A percentile compares a stretch with the other conserved stretches of the same genome.
Evolutionary conservation across 2,113 vertebrate species (phyloP).

Genomic region (Corythoichthys haematopterus): DNA sequence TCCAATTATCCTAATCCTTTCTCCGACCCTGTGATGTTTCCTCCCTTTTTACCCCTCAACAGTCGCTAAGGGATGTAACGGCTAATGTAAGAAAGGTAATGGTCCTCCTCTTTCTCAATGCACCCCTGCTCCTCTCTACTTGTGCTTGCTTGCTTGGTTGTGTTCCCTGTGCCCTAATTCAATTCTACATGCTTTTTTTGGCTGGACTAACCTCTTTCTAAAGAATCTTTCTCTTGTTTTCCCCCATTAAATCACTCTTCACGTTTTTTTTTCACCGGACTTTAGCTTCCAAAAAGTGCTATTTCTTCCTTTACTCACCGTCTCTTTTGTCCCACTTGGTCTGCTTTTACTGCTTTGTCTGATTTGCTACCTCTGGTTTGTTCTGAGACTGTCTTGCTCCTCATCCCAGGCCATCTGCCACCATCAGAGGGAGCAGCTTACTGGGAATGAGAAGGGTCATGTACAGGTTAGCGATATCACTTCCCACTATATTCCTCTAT

Average conservation of each 20-base stretch:
- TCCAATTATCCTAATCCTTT: slow-evolving; percentile 41
- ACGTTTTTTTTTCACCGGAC: slow-evolving; percentile 4
- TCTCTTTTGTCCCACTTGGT: slow-evolving; percentile 26
- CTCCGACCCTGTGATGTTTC: slow-evolving; percentile 19
- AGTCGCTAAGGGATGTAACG: slow-evolving; percentile 51
- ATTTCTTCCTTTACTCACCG: slow-evolving; percentile 22
- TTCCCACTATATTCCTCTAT: slow-evolving; percentile 45
- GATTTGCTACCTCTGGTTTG: slow-evolving; percentile 68
- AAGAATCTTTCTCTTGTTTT: slow-evolving; percentile 26
- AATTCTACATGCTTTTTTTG: slow-evolving; percentile 71
- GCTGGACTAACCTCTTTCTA: slow-evolving; percentile 34
- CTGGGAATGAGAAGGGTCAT: slow-evolving; percentile 63
- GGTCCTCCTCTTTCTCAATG: slow-evolving; percentile 54
- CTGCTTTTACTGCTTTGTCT: slow-evolving; percentile 54
- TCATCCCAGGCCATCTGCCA: slow-evolving; percentile 43
- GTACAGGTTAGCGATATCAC: slow-evolving; percentile 72
- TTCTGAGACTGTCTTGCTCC: slow-evolving; percentile 40
- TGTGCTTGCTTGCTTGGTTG: slow-evolving; percentile 34
- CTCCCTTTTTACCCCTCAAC: background rate
- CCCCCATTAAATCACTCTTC: slow-evolving; percentile 41
- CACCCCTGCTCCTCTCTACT: slow-evolving; percentile 42
- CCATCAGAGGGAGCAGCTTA: slow-evolving; percentile 54
- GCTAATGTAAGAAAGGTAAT: slow-evolving; percentile 58
- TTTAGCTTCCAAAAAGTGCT: slow-evolving; percentile 8
- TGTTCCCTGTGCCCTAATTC: slow-evolving; percentile 59